Evolutionary conservation across 2,797 vertebrate genomes (phyloP).

Genomic region (Typhlichthys subterraneus): DNA sequence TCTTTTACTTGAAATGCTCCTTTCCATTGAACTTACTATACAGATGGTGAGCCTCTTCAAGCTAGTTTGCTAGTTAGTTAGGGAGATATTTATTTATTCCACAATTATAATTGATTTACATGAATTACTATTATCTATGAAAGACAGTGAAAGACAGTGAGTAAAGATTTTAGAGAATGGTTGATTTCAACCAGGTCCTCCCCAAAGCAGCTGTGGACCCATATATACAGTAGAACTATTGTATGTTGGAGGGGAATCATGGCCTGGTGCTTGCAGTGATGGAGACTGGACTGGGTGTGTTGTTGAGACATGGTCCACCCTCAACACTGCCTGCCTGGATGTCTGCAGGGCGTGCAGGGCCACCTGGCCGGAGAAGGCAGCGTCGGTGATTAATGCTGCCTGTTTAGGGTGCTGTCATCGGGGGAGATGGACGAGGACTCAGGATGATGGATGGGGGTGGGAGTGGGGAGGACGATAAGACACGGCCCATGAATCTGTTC

Average conservation of each 20-base stretch:
- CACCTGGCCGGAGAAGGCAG: conserved; percentile 85
- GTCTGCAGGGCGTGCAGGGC: conserved; percentile 89
- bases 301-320: background rate
- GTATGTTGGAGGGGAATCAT: conserved; percentile 43
- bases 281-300: conserved; percentile 10
- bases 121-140: too few relatives aligned
- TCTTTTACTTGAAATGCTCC: conserved; percentile 8
- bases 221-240: conserved; percentile 1
- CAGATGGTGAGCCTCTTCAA: background rate
- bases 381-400: conserved; percentile 92
- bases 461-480: conserved; percentile 88
- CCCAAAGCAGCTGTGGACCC: background rate
- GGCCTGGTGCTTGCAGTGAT: conserved; percentile 28
- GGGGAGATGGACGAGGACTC: conserved; percentile 84
- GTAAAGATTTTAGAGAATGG: too few relatives aligned
- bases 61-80: too few relatives aligned
- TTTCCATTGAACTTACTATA: conserved; percentile 28
- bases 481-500: conserved; percentile 96
- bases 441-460: conserved; percentile 88
- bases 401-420: conserved; percentile 90
- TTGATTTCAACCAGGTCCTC: too few relatives aligned
- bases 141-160: too few relatives aligned
- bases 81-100: too few relatives aligned
- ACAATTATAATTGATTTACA: too few relatives aligned
- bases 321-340: conserved; percentile 49